Base-by-base conservation (phyloP, 2,113 vertebrate species). In the Hirundichthys speculiger region DNA sequence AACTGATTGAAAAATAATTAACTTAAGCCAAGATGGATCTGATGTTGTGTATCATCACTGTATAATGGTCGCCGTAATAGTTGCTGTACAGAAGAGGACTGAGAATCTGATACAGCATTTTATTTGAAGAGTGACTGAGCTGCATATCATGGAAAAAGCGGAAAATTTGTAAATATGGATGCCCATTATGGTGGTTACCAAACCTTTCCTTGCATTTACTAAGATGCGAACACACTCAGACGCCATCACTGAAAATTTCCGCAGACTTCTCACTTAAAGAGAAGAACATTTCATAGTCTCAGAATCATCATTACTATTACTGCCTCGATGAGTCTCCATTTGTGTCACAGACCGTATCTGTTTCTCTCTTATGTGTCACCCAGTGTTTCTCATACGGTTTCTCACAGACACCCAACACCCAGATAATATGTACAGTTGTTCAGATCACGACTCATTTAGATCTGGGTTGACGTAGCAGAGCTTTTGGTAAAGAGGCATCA, bases 381-480 rank as follows among this genome's bases (percentile, higher is more conserved):
- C 27, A 0, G 5, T 46, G 49, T 72, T 61, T 57, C 21, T 34
- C 13, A 0, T 65, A 38, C 61, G 74, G 46, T 62, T 43, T 51
- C 59, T 16, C 41, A 16, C 15, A 21, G 16, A 43, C 18, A 64
- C 56, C 61, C 50, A 56, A 63, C 77, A 74, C 69, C 73, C 54
- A 71, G 54, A 75, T 34, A 55, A 75, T 80, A 75, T 77, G 68
- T 74, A 89, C 80, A 86, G 73, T 74, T 72, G 84, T 72, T 54
- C 54, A 64, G 80, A 80, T 88, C 27, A 53, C 2, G 79, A 43
- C 60, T 81, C 77, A 69, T 88, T 86, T 81, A 85, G 83, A 89
- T 85, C 72, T 30, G 73, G 61, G 58, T 69, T 48, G 67, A 86
- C 61, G 69, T 10, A 9, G 48, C 20, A 1, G 62, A 43, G 52